Evolutionary conservation across 2,113 vertebrate genomes (phyloP).

Genomic region (Gymnarchus niloticus): DNA sequence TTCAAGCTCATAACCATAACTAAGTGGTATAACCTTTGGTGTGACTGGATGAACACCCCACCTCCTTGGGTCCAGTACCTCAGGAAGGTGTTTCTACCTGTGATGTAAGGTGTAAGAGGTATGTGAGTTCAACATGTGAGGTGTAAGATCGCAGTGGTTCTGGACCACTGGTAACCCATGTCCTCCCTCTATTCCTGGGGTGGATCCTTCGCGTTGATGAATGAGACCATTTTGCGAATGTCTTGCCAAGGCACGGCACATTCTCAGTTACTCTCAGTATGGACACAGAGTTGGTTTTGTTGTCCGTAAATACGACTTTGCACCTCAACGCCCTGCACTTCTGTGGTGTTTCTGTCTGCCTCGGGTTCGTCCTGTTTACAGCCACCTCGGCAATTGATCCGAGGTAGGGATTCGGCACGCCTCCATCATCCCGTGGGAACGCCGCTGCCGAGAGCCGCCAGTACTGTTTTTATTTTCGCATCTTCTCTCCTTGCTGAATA

Average conservation of each 20-base stretch:
- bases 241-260: no score
- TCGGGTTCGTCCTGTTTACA: neutral
- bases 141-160: neutral
- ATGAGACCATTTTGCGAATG: neutral
- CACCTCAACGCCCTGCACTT: neutral
- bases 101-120: neutral
- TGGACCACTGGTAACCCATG: neutral
- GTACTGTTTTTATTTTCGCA: neutral
- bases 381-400: neutral
- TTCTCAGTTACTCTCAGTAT: no score
- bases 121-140: neutral
- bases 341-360: neutral
- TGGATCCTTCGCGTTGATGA: neutral
- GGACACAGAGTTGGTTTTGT: no score
- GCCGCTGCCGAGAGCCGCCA: neutral
- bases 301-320: no score
- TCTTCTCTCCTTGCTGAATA: neutral
- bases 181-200: neutral
- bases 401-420: neutral
- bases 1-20: no score
- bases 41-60: no score
- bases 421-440: neutral
- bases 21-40: no score
- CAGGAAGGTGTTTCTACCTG: neutral
- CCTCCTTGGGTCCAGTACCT: no score